Base-by-base conservation (phyloP, 2,797 vertebrate genomes). In the Microctenopoma lineatum region DNA sequence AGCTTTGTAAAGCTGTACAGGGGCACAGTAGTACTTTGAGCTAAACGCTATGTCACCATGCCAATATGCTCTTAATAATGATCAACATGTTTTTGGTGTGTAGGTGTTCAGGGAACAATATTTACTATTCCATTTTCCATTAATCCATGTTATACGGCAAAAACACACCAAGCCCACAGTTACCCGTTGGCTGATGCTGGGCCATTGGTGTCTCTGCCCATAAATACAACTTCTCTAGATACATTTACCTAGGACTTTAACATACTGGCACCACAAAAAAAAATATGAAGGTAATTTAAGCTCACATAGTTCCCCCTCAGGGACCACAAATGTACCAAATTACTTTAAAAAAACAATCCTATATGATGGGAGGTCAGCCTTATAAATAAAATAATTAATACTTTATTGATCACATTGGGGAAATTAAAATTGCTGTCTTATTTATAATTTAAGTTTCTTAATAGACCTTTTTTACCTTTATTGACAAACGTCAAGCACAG, bases 31-130 rank as follows among this genome's bases (percentile, higher is more conserved):
- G 34, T 34, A 25, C 14, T 67, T 70, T 42, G 13, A 46, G 26
- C 29, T 44, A 38, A 55, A 59, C 38, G n/a, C 39, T 66, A 56
- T 68, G 39, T 51, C n/a, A 50, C 5, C 16, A 32, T 56, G 39
- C 12, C 39, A 51, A 55, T 14, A 59, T 67, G 5, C 52, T 55
- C 25, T 29, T 5, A 39, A 18, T 32, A 15, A 34, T 41, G 39
- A 4, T 27, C 39, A 52, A 38, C 4, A 18, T 47, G 25, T 51
- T 21, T 21, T 21, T 16, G 9, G 21, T 21, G 13, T 29, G 26
- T 16, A 12, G 12, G 7, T 48, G 45, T 21, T 21, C 21, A 21
- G 27, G 18, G 5, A 32, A 34, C 2, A 36, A 5, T 44, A 7
- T 39, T 21, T n/a, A 7, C 10, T 18, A 36, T 15, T 21, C 21